Conservation (phyloP, 2,888 invertebrate genomes). For the Drosophila nr. medialis region DNA sequence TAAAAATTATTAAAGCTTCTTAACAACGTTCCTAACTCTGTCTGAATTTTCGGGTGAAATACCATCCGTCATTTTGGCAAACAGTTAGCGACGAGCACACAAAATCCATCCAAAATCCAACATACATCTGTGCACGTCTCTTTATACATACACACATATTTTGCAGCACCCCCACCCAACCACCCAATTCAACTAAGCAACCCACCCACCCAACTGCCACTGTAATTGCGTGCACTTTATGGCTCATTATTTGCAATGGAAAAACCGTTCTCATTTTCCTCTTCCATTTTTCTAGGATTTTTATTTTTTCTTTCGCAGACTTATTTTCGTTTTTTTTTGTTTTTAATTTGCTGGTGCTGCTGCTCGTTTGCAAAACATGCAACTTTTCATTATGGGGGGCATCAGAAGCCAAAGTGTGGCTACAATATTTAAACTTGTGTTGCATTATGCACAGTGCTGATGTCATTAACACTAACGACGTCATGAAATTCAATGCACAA, state of each 20-base stretch:
- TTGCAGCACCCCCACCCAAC: background rate
- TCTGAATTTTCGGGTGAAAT: conserved; percentile 25
- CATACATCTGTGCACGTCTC: conserved; percentile 15
- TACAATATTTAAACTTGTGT: conserved; percentile 67
- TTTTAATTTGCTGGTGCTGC: conserved; percentile 9
- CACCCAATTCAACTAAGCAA: background rate
- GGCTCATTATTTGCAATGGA: conserved; percentile 76
- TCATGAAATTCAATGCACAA: conserved; percentile 77
- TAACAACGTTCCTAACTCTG: conserved; percentile 8
- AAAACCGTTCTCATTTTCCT: conserved; percentile 44
- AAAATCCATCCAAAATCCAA: too few species aligned
- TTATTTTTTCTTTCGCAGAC: conserved; percentile 9
- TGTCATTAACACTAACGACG: conserved; percentile 78
- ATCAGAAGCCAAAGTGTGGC: conserved; percentile 48
- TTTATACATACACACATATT: conserved; percentile 30
- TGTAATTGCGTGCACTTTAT: conserved; percentile 70
- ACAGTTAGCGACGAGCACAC: conserved; percentile 6
- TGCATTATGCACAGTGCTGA: conserved; percentile 69
- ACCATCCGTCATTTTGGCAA: conserved; percentile 23
- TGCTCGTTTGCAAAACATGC: conserved; percentile 68
- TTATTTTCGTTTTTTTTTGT: conserved; percentile 14
- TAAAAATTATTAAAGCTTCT: conserved; percentile 16
- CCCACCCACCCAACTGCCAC: conserved; percentile 8
- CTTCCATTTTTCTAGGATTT: background rate
- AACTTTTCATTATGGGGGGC: conserved; percentile 73